Conservation (phyloP, 2,797 vertebrate species). For the Hoplostethus atlanticus region DNA sequence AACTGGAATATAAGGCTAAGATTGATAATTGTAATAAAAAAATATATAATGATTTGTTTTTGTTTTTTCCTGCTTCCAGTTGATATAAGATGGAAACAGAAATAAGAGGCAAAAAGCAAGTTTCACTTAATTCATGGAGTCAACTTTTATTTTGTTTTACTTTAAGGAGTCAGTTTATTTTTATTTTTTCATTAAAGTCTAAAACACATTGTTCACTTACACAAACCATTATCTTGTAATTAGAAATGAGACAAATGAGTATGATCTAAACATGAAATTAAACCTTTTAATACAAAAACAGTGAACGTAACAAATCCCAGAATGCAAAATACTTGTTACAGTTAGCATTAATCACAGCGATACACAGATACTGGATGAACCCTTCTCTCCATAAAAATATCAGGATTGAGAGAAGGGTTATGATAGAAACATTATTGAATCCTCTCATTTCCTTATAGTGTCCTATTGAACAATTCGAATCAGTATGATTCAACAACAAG, state of each 20-base stretch:
- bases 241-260: background rate
- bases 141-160: constrained; percentile 53
- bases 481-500: constrained; percentile 10
- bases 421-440: background rate
- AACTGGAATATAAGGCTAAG: constrained; percentile 88
- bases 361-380: background rate
- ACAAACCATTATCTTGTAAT: constrained; percentile 4
- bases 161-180: background rate
- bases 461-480: background rate
- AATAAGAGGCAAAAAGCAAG: background rate
- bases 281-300: background rate
- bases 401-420: background rate
- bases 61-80: constrained; percentile 15
- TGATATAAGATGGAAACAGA: too few relatives aligned
- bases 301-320: too few relatives aligned
- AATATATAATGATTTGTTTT: constrained; percentile 56
- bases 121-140: background rate
- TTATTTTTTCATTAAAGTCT: background rate
- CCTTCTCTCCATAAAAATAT: background rate
- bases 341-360: background rate
- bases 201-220: background rate
- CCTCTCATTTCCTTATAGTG: background rate
- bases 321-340: constrained; percentile 15
- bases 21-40: constrained; percentile 80
- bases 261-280: background rate